These are phyloP conservation scores for Mycalesis mineus DNA, from an alignment of 2,888 invertebrate species.

Conservation along the genomic window DNA sequence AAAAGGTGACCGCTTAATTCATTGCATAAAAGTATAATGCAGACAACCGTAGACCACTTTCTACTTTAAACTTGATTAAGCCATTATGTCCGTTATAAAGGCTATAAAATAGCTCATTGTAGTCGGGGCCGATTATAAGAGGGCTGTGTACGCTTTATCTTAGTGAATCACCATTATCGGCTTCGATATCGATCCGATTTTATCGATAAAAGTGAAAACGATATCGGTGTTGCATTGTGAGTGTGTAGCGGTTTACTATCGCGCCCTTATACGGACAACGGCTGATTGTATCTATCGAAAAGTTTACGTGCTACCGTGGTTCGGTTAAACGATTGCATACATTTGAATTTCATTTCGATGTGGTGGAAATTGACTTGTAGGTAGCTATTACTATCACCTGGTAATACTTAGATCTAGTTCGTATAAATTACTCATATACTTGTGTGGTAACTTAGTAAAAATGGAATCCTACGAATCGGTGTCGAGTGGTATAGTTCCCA, in stretches of 20 bases:
- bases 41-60: constrained; percentile 50
- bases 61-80: constrained; percentile 61
- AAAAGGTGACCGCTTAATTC: constrained; percentile 38
- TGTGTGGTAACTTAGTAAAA: neutral
- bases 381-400: constrained; percentile 9
- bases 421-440: neutral
- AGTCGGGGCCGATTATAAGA: constrained; percentile 48
- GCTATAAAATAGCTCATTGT: constrained; percentile 60
- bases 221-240: constrained; percentile 45
- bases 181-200: constrained; percentile 49
- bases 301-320: constrained; percentile 38
- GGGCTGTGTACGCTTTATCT: constrained; percentile 43
- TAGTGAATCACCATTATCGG: constrained; percentile 54
- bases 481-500: too few relatives aligned
- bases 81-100: constrained; percentile 56
- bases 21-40: constrained; percentile 48
- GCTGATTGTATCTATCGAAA: constrained; percentile 35
- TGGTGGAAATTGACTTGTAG: constrained; percentile 26
- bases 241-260: constrained; percentile 37
- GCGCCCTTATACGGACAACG: constrained; percentile 37
- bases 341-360: constrained; percentile 24
- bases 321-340: constrained; percentile 28
- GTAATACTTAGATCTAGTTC: constrained; percentile 5
- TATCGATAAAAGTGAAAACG: constrained; percentile 63
- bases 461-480: too few relatives aligned